Base-by-base conservation (phyloP, 2,888 invertebrate genomes). In the Lepidocyrtinus sp. region DNA sequence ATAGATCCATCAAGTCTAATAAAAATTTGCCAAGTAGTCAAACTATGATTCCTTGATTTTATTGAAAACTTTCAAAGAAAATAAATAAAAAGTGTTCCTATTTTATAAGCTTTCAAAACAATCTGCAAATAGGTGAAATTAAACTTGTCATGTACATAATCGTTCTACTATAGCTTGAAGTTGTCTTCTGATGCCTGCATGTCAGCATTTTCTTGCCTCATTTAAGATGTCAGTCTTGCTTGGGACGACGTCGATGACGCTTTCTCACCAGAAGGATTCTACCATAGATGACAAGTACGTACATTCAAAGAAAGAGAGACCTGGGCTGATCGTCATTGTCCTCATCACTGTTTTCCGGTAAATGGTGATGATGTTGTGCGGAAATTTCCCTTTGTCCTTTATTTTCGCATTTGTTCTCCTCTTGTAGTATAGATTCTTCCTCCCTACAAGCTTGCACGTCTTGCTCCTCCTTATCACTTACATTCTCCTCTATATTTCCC, bases 291-390 rank as follows among this genome's bases (percentile, higher is more conserved):
- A 7, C 12, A 59, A 59, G 21, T 21, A 59, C 59, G 59, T 59
- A 22, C 59, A 21, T 64, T 70, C 69, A 84, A 25, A 85, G 79
- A 70, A 83, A 85, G 64, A 77, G 79, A 63, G 81, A 76, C 65
- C 81, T 17, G 55, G 62, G 25, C 63, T 24, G 26, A 62, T 62
- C 78, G 17, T 59, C 25, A 25, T 69, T 62, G 36, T 78, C 72
- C 15, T 45, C 65, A 61, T 70, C 65, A 1, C 17, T 64, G 19
- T 1, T 19, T 22, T 62, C 61, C 12, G 26, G n/a, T 25, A 24
- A 27, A 22, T 15, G 64, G 25, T 21, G 59, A 21, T 59, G 59
- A 2, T 19, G 59, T 3, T 55, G 55, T 17, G 7, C 9, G 3
- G 59, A 59, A 59, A 59, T 9, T 59, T 59, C n/a, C 17, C n/a